Base-by-base conservation (phyloP, 2,113 vertebrate species). In the Puma concolor region DNA sequence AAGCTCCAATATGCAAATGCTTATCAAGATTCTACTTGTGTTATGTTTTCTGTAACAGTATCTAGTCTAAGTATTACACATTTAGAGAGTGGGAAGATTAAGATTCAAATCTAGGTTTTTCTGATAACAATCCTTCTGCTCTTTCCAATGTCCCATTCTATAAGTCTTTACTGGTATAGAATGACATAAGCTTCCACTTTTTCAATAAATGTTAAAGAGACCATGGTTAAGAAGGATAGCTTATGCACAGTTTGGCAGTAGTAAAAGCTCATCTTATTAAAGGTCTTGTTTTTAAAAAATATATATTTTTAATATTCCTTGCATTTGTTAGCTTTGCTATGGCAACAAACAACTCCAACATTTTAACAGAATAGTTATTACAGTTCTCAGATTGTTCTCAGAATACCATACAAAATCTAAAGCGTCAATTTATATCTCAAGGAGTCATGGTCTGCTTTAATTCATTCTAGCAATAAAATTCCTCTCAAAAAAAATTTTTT, bases 331-430 rank as follows among this genome's bases (percentile, higher is more conserved):
- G 33, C 57, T 94, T 94, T 95, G 44, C 74, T 71, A 85, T 88
- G 41, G 88, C 64, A 95, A 93, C n/a, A 95, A 94, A 60, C 52
- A 94, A 77, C n/a, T 83, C 7, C 33, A 86, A 21, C 86, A 83
- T 96, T 31, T 94, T 29, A 64, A 17, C 16, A 88, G 23, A 94
- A 67, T 57, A 66, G 12, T 60, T 85, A 38, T 72, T 88, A 72
- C 11, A 88, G 44, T 48, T 74, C 15, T 29, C 57, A 87, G 31
- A 64, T 7, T 67, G 11, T 44, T 88, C 77, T 52, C 31, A 54
- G 77, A 76, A 7, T 60, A 36, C 15, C 5, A 74, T 33, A 66
- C 33, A 95, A 85, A 89, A 4, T 52, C 69, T 83, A 16, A 83
- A 54, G 15, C 38, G 4, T 87, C 83, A 94, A 15, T 88, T 88